Percentiles rank a stretch among this genome's conserved stretches.
Evolutionary conservation across 2,113 vertebrate genomes (phyloP).

Genomic region (Misgurnus mizolepis): DNA sequence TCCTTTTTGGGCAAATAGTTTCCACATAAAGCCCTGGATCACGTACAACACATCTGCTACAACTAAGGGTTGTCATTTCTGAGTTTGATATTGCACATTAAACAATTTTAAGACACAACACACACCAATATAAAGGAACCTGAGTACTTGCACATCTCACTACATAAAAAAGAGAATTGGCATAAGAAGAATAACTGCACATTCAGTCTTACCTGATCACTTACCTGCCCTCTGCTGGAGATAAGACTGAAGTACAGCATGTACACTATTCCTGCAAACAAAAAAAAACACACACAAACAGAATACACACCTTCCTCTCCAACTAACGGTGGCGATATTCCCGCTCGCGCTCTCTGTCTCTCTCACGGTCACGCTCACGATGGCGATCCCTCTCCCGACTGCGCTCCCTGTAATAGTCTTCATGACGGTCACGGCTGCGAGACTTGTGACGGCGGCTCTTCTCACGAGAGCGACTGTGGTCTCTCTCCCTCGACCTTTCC

Average conservation of each 20-base stretch:
- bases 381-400: constrained; percentile 95
- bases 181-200: too few relatives aligned
- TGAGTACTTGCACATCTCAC: not conserved
- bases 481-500: constrained; percentile 96
- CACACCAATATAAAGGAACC: not conserved
- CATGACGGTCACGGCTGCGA: constrained; percentile 94
- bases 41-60: not conserved
- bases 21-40: too few relatives aligned
- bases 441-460: constrained; percentile 97
- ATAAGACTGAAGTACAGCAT: constrained; percentile 9
- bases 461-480: constrained; percentile 97
- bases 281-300: constrained; percentile 23
- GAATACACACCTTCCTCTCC: constrained; percentile 77
- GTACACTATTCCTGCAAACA: constrained; percentile 33
- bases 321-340: constrained; percentile 93
- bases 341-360: constrained; percentile 91
- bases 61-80: not conserved
- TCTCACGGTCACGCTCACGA: constrained; percentile 89
- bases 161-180: not conserved
- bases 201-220: not conserved
- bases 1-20: not conserved
- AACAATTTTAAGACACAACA: not conserved
- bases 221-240: constrained; percentile 15
- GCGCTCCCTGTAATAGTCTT: constrained; percentile 96
- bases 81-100: constrained; percentile 10